A percentile compares a stretch with the other conserved stretches of the same genome.
phyloP scores from a whole-genome alignment of 2,113 vertebrate species.

The Panthera leo region DNA sequence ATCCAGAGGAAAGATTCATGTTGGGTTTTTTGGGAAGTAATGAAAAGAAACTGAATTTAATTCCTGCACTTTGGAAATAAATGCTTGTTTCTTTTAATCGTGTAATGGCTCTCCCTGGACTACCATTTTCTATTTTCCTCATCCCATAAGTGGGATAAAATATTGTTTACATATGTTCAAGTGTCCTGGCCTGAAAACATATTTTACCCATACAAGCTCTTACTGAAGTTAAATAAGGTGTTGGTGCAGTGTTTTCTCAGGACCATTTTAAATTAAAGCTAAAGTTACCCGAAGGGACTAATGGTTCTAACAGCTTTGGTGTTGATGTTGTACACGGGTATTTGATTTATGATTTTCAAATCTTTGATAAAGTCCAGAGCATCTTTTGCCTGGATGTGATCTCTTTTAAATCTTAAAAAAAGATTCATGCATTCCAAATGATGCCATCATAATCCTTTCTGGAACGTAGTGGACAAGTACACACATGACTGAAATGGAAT shows the following conservation, averaged over 20 bases:
- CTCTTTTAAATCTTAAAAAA: constrained; percentile 25
- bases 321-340: neutral
- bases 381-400: neutral
- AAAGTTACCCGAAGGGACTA: neutral
- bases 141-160: neutral
- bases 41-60: constrained; percentile 39
- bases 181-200: neutral
- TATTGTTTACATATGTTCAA: neutral
- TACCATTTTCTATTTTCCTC: constrained; percentile 2
- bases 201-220: neutral
- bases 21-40: neutral
- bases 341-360: constrained; percentile 11
- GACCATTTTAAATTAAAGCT: neutral
- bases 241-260: neutral
- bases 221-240: neutral
- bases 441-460: neutral
- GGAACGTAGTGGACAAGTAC: neutral
- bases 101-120: neutral
- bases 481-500: neutral
- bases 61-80: neutral
- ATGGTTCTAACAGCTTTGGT: neutral
- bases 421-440: neutral
- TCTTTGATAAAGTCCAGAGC: neutral
- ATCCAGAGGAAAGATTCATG: neutral
- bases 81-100: neutral